These are phyloP conservation scores for Tachina lurida DNA, from an alignment of 2,888 invertebrate genomes.

Conservation along the genomic window DNA sequence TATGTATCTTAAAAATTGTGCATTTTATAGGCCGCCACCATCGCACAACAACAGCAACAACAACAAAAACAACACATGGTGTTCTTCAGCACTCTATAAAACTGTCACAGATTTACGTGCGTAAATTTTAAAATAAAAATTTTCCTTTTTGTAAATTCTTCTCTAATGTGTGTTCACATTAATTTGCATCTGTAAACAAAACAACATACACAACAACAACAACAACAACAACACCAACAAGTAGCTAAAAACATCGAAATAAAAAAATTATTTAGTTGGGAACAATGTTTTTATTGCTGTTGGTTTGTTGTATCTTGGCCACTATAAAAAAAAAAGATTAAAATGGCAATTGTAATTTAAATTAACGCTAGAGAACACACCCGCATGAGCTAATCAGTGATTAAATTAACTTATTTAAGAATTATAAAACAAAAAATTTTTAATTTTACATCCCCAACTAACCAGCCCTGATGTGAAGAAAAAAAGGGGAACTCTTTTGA, in stretches of 20 bases:
- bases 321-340: conserved; percentile 5
- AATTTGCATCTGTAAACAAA: conserved; percentile 32
- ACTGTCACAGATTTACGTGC: conserved; percentile 51
- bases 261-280: not conserved
- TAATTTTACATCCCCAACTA: too few species aligned
- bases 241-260: not conserved
- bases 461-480: too few species aligned
- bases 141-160: not conserved
- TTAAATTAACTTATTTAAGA: not conserved
- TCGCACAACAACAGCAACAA: too few species aligned
- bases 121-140: conserved; percentile 27
- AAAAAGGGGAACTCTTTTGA: too few species aligned
- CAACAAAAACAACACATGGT: not conserved
- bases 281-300: conserved; percentile 26
- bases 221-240: not conserved
- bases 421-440: too few species aligned
- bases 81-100: conserved; percentile 38
- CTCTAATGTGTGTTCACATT: not conserved
- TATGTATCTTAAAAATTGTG: not conserved
- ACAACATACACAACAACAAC: not conserved
- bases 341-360: conserved; percentile 31
- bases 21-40: not conserved
- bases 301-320: conserved; percentile 36
- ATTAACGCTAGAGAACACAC: conserved; percentile 48
- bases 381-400: conserved; percentile 64